Base-by-base conservation (phyloP, 2,113 vertebrate genomes). In the Oncorhynchus keta region DNA sequence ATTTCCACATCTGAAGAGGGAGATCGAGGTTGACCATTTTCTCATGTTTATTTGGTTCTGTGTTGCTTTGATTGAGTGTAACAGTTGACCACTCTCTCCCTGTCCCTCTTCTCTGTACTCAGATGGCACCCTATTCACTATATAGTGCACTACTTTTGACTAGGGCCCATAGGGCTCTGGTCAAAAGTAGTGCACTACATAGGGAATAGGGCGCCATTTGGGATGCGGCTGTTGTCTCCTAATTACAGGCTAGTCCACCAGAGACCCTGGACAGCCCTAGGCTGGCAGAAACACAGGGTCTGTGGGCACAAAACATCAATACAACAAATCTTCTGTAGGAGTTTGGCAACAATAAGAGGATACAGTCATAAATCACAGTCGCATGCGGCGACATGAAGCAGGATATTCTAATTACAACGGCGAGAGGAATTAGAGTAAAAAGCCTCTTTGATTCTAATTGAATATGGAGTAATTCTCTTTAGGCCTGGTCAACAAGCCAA, bases 161-260 rank as follows among this genome's bases (percentile, higher is more conserved):
- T 39, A 11, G 39, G 39, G 4, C 13, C 14, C 51, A 45, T 45
- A 3, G 39, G 39, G 39, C 39, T 3, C 39, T 45, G 39, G 39
- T 45, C 39, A 45, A 45, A 45, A 45, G 39, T 18, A 55, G 51
- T 55, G 51, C 51, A 55, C 51, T 55, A 55, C 1, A 55, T 55
- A 16, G 49, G 49, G 49, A 51, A 51, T 16, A 51, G 49, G 49
- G 14, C 0, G 13, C 49, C 14, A 51, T 14, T 16, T 13, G 49
- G 49, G 12, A 39, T 2, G 39, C 8, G 16, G 0, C 1, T 7
- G 2, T 8, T 61, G 12, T 77, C 51, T 22, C 55, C 72, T 75
- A 83, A 80, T 83, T 83, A 83, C 72, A 83, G 81, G 39, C 78
- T 70, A 61, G 57, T 74, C 24, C n/a, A 69, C 14, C 66, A 16